phyloP scores from a whole-genome alignment of 2,113 vertebrate genomes.

The Cryptoleucopteryx plumbea region DNA sequence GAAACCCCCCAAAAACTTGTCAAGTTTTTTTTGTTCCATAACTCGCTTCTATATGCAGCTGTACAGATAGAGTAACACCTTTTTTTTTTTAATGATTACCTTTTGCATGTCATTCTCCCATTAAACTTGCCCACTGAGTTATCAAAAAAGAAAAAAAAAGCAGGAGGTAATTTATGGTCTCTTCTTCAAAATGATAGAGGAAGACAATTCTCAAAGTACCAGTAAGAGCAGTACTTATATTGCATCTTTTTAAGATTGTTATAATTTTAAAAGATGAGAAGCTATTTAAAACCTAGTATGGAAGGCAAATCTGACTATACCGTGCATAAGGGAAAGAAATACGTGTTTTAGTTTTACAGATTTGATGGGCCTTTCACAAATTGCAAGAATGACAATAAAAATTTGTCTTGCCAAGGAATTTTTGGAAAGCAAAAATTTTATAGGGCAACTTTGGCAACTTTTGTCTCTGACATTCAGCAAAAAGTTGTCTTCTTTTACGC shows the following conservation, averaged over 20 bases:
- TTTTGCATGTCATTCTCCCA: not conserved
- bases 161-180: not conserved
- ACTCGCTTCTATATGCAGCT: not conserved
- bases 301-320: not conserved
- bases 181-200: not conserved
- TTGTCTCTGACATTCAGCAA: not conserved
- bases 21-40: not conserved
- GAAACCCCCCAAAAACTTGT: accelerated
- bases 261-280: not conserved
- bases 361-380: not conserved
- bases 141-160: not conserved
- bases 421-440: not conserved
- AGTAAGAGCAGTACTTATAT: not conserved
- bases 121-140: not conserved
- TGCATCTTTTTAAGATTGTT: not conserved
- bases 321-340: not conserved
- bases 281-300: not conserved
- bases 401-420: not conserved
- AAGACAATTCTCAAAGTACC: not conserved
- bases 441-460: not conserved
- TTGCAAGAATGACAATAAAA: not conserved
- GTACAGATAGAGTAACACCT: not conserved
- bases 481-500: not conserved
- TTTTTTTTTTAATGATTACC: not conserved
- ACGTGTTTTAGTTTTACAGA: not conserved